Base-by-base conservation (phyloP, 2,888 invertebrate species). In the Tenthredo notha region DNA sequence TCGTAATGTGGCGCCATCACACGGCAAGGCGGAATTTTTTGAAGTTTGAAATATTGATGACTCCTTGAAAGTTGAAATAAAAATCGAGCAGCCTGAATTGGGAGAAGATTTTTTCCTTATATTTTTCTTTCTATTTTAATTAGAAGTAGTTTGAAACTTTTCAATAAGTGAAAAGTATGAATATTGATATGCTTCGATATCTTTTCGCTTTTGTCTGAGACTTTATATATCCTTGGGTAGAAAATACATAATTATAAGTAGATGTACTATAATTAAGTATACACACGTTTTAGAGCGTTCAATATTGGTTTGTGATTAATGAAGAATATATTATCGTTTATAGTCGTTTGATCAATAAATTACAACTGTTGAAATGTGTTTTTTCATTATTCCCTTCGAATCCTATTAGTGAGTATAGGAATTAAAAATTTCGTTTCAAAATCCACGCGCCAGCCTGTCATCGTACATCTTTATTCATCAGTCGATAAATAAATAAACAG, bases 401-500 rank as follows among this genome's bases (percentile, higher is more conserved):
- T 33, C 65, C 29, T 18, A 67, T 67, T 33, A 25, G 61, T 1
- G 61, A 29, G 67, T 33, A 33, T 33, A 18, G 67, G 1, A 33
- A 67, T 61, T 37, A 80, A 61, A 61, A 80, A 80, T 61, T 61
- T 33, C 40, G 15, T 80, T 40, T 87, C 84, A 85, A 85, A 88
- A 87, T 87, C 87, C 87, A 78, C 80, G 61, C 85, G 80, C 61
- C 40, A 61, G 61, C 80, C 80, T 58, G 80, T 80, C 80, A 80
- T 21, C 80, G 21, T 4, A 25, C 15, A 29, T 61, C 58, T 80
- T 61, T 37, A 40, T 80, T 80, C 61, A 80, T 80, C 61, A 61
- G 21, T n/a, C 50, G 80, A 80, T 80, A 80, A 80, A 80, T 80
- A 80, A 80, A 61, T 80, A 40, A 80, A 80, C 61, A 80, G 12